Evolutionary conservation across 2,797 vertebrate genomes (phyloP).

Genomic region (Cynodonichthys magdalenae): DNA sequence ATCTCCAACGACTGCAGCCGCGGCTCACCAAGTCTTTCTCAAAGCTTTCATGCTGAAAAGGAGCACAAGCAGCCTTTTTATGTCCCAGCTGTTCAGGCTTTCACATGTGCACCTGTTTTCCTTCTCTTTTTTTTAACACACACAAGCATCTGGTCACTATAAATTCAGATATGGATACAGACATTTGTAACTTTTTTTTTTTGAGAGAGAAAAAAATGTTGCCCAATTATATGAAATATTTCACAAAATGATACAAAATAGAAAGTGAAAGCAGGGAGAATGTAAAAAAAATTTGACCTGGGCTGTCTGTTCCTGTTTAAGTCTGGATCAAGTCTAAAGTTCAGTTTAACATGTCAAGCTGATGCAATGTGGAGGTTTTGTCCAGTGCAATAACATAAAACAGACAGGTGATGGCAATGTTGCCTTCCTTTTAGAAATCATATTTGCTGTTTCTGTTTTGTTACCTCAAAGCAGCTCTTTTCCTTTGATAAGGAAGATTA

Average conservation of each 20-base stretch:
- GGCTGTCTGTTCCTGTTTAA: conserved; percentile 23
- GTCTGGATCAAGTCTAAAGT: conserved; percentile 26
- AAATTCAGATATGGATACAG: neutral
- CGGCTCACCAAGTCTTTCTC: conserved; percentile 14
- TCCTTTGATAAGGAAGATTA: conserved; percentile 28
- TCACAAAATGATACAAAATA: conserved; percentile 21
- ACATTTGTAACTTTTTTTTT: neutral
- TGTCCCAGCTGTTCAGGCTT: conserved; percentile 29
- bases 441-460: conserved; percentile 9
- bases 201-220: neutral
- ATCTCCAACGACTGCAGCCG: conserved; percentile 21
- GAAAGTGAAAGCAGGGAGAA: conserved; percentile 5
- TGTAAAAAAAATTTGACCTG: conserved; percentile 10
- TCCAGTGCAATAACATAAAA: conserved; percentile 59
- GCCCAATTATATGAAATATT: conserved; percentile 1
- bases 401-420: conserved; percentile 74
- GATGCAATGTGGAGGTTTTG: conserved; percentile 7
- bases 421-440: conserved; percentile 65
- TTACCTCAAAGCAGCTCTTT: conserved; percentile 24
- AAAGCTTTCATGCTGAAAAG: conserved; percentile 27
- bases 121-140: neutral
- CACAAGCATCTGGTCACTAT: conserved; percentile 12
- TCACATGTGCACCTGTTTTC: conserved; percentile 34
- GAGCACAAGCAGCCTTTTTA: conserved; percentile 23
- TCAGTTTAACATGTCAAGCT: conserved; percentile 25